Percentiles rank a stretch among this genome's conserved stretches.
Conservation (phyloP, 1,140 invertebrate genomes). For the Drosophila quadrilineata region DNA sequence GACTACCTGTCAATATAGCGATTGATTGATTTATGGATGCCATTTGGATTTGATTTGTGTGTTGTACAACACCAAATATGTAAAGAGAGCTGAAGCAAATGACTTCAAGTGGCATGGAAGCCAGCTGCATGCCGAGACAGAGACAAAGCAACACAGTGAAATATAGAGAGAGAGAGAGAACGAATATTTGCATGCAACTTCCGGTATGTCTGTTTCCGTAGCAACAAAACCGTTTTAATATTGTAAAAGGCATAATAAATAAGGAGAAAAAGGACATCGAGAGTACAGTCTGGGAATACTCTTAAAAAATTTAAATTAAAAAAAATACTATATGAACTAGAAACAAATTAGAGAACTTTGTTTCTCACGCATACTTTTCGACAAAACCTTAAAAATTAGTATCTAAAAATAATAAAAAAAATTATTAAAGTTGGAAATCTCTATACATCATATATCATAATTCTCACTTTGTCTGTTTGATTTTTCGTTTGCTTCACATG, state of each 20-base stretch:
- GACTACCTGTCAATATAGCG: constrained; percentile 63
- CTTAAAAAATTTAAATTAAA: background rate
- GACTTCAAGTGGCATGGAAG: constrained; percentile 20
- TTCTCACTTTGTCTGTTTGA: too few relatives aligned
- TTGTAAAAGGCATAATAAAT: constrained; percentile 35
- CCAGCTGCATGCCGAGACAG: background rate
- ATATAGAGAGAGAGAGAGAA: background rate
- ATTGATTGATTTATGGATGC: constrained; percentile 71
- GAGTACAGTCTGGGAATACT: background rate
- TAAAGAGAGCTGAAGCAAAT: constrained; percentile 16
- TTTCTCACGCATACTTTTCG: too few relatives aligned
- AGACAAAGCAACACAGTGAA: background rate
- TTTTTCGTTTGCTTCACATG: background rate
- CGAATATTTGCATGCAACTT: constrained; percentile 44
- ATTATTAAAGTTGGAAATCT: background rate
- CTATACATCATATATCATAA: background rate
- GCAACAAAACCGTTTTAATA: constrained; percentile 32
- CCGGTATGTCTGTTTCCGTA: constrained; percentile 35
- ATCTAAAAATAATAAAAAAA: too few relatives aligned
- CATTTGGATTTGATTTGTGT: constrained; percentile 54
- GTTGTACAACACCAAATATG: constrained; percentile 37
- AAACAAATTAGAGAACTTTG: too few relatives aligned
- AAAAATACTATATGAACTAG: background rate
- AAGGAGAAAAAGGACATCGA: background rate
- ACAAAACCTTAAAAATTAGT: too few relatives aligned